Percentiles rank a stretch among this genome's conserved stretches.
Evolutionary conservation across 2,113 vertebrate genomes (phyloP).

Genomic region (Melanotaenia duboulayi): DNA sequence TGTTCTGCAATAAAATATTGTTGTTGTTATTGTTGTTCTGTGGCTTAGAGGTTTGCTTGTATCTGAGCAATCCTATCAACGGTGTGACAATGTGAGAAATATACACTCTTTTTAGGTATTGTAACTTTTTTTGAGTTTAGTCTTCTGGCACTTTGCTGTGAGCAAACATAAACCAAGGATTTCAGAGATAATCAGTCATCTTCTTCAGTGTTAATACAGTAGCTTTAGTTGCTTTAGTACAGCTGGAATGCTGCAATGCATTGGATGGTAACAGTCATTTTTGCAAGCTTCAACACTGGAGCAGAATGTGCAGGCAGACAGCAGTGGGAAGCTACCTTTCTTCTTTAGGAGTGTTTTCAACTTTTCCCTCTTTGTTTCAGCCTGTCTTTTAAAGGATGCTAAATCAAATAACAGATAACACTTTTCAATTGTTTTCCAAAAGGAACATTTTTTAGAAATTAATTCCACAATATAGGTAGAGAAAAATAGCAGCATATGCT

Average conservation of each 20-base stretch:
- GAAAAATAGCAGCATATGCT: background rate
- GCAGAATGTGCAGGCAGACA: conserved; percentile 10
- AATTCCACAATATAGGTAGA: background rate
- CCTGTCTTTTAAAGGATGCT: conserved; percentile 41
- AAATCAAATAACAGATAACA: conserved; percentile 13
- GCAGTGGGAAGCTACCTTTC: conserved; percentile 54
- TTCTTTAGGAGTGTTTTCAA: conserved; percentile 46
- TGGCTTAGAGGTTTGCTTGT: no score
- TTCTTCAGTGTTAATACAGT: no score
- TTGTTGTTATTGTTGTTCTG: no score
- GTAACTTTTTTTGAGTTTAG: no score
- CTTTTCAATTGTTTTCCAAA: background rate
- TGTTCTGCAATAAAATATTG: no score
- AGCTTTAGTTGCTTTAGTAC: no score
- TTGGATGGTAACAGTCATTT: background rate
- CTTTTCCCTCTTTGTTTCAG: conserved; percentile 35
- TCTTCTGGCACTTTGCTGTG: no score
- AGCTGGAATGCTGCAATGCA: background rate
- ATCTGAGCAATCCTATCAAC: no score
- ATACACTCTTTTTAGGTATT: no score
- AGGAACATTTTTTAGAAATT: background rate
- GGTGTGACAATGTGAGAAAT: no score
- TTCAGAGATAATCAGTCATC: no score
- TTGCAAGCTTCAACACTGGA: background rate
- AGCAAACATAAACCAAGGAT: no score